Evolutionary conservation across 92 coral and sea anemone genomes (phyloP).

Genomic region (Pocillopora grandis): DNA sequence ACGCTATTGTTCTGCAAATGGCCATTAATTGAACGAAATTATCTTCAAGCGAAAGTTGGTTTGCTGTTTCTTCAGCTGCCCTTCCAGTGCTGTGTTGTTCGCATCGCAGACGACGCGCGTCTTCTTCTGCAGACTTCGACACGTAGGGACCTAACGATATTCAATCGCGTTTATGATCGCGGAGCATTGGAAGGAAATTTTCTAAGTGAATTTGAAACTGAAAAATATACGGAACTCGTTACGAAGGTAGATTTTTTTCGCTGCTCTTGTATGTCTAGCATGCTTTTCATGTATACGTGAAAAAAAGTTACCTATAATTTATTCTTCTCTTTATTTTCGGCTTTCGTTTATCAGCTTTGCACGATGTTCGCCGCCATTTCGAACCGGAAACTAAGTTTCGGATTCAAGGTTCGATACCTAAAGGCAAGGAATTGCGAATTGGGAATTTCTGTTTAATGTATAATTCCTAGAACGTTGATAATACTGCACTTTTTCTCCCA

Average conservation of each 20-base stretch:
- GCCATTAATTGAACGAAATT: slow-evolving; percentile 97
- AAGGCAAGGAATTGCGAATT: neutral
- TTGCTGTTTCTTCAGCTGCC: slow-evolving; percentile 93
- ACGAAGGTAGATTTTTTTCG: slow-evolving; percentile 2
- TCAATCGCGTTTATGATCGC: slow-evolving; percentile 9
- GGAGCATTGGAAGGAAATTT: neutral
- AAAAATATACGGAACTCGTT: neutral
- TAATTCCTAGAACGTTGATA: neutral
- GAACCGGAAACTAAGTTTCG: slow-evolving; percentile 7
- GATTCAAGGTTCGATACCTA: slow-evolving; percentile 31
- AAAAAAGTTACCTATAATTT: slow-evolving; percentile 5
- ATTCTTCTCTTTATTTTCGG: slow-evolving; percentile 3
- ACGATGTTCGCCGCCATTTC: slow-evolving; percentile 6
- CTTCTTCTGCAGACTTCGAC: slow-evolving; percentile 11
- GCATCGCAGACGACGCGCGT: slow-evolving; percentile 4
- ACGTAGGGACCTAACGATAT: neutral
- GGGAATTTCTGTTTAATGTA: slow-evolving; percentile 5
- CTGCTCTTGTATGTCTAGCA: neutral
- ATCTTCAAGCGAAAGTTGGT: slow-evolving; percentile 81
- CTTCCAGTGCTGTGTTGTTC: slow-evolving; percentile 11
- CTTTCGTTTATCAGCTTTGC: neutral
- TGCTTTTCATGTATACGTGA: slow-evolving; percentile 1
- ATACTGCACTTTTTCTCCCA: slow-evolving; percentile 19
- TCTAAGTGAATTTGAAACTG: slow-evolving; percentile 8
- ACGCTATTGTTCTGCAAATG: slow-evolving; percentile 87